Evolutionary conservation across 2,888 invertebrate genomes (phyloP).

Genomic region (Petrolisthes cinctipes): DNA sequence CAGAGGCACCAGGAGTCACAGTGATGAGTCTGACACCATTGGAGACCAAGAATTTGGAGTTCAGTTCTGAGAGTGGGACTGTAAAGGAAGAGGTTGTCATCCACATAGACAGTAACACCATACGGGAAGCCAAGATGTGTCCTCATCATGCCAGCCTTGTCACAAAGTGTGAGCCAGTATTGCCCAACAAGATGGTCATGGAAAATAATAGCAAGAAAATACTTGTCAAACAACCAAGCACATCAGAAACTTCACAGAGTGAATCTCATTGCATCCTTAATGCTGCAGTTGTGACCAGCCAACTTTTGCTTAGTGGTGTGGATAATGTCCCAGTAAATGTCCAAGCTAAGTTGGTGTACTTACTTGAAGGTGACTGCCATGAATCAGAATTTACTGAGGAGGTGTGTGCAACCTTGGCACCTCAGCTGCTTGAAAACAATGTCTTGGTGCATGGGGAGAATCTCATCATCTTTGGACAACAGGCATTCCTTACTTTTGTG

Average conservation of each 20-base stretch:
- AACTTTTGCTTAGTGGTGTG: slow-evolving; percentile 36
- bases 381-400: slow-evolving; percentile 34
- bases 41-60: background rate
- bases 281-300: slow-evolving; percentile 39
- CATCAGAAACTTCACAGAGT: slow-evolving; percentile 10
- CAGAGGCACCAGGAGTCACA: slow-evolving; percentile 1
- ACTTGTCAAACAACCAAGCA: background rate
- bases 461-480: slow-evolving; percentile 30
- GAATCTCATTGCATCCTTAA: slow-evolving; percentile 6
- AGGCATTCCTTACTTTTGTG: slow-evolving; percentile 37
- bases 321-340: slow-evolving; percentile 33
- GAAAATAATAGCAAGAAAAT: background rate
- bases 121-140: slow-evolving; percentile 14
- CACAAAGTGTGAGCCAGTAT: background rate
- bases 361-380: slow-evolving; percentile 25
- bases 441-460: slow-evolving; percentile 40
- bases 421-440: slow-evolving; percentile 42
- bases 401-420: slow-evolving; percentile 36
- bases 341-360: slow-evolving; percentile 40
- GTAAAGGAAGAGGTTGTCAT: slow-evolving; percentile 40
- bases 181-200: background rate
- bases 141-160: background rate
- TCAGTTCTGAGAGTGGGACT: background rate
- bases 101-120: slow-evolving; percentile 28
- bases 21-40: background rate